Conservation (phyloP, 1,140 invertebrate species). For the Teleogryllus occipitalis region DNA sequence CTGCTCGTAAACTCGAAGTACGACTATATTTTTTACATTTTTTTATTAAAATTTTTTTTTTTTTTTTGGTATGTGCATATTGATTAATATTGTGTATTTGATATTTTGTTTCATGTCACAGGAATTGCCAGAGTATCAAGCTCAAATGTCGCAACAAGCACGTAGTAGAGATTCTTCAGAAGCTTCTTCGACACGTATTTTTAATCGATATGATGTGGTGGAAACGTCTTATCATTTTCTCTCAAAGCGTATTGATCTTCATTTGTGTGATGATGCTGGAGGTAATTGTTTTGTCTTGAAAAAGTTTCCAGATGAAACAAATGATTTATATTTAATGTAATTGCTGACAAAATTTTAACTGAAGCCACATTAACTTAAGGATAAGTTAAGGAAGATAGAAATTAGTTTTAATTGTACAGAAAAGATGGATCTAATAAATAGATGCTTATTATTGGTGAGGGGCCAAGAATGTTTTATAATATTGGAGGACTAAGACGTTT, state of each 20-base stretch:
- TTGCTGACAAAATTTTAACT: too few species aligned
- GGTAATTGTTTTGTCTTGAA: conserved; percentile 42
- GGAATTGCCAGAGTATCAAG: conserved; percentile 72
- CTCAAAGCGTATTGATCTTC: conserved; percentile 69
- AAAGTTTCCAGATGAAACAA: too few species aligned
- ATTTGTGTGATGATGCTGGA: conserved; percentile 93
- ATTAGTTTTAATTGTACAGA: too few species aligned
- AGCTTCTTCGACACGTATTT: conserved; percentile 54
- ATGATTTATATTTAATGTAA: too few species aligned
- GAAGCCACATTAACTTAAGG: too few species aligned
- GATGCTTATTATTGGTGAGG: too few species aligned
- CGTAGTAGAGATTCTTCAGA: conserved; percentile 37
- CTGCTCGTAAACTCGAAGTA: conserved; percentile 80
- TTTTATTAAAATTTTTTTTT: conserved; percentile 7
- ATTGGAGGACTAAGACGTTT: too few species aligned
- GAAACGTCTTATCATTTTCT: conserved; percentile 36
- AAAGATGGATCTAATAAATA: too few species aligned
- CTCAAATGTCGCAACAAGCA: conserved; percentile 60
- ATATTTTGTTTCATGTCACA: conserved; percentile 32
- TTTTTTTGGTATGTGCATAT: neutral
- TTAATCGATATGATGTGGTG: conserved; percentile 83
- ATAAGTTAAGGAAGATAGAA: too few species aligned
- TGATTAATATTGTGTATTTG: too few species aligned
- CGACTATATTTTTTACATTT: conserved; percentile 19
- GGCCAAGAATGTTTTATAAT: too few species aligned